phyloP scores from a whole-genome alignment of 2,797 vertebrate species.

The Aphelocoma californica region DNA sequence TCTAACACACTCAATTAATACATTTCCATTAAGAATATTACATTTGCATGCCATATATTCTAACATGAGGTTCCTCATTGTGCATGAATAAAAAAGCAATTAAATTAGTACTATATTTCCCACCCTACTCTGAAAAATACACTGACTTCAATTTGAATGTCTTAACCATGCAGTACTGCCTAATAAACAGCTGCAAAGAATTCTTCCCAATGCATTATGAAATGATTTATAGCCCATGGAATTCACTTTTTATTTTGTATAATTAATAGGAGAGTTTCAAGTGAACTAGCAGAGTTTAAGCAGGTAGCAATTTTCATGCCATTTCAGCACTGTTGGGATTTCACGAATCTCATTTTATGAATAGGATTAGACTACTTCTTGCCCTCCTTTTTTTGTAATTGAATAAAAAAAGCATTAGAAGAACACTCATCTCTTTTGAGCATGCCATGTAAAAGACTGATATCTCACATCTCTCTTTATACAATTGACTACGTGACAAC shows the following conservation, averaged over 20 bases:
- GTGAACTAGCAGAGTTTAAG: not conserved
- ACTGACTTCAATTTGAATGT: not conserved
- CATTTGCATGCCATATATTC: not conserved
- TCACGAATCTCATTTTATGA: not conserved
- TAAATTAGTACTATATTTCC: not conserved
- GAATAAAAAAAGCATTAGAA: not conserved
- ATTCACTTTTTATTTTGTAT: not conserved
- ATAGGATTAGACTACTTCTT: not conserved
- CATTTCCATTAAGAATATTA: not conserved
- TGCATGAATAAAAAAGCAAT: not conserved
- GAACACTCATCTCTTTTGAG: not conserved
- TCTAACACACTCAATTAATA: not conserved
- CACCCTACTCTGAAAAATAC: not conserved
- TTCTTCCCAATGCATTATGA: not conserved
- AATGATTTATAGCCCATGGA: not conserved
- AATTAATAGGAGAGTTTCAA: not conserved
- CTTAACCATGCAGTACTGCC: not conserved
- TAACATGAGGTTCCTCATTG: not conserved
- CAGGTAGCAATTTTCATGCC: not conserved
- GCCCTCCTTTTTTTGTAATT: not conserved
- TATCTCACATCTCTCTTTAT: not conserved
- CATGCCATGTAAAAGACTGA: not conserved
- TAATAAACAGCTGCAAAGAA: not conserved
- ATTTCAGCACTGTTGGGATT: not conserved
- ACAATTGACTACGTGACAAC: not conserved